These are phyloP conservation scores for Rhegmatorhina hoffmannsi DNA, from an alignment of 2,113 vertebrate genomes.

Conservation along the genomic window DNA sequence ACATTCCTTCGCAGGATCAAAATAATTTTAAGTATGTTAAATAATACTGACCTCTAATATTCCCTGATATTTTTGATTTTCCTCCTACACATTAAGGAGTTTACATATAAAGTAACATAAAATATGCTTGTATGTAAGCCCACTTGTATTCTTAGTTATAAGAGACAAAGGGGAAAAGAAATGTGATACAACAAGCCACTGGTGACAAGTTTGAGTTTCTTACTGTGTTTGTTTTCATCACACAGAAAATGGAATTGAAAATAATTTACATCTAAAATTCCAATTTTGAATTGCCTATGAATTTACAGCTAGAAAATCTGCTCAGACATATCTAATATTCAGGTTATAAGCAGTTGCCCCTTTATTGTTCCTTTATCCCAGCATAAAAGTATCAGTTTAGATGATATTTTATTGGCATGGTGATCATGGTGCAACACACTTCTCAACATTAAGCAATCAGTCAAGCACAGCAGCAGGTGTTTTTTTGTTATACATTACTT, in stretches of 20 bases:
- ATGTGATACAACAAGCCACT: not conserved
- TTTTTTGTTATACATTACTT: not conserved
- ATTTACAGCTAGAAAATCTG: not conserved
- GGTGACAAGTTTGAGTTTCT: not conserved
- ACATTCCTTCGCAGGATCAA: conserved; percentile 55
- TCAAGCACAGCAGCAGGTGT: not conserved
- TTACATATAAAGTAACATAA: conserved; percentile 52
- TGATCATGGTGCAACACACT: not conserved
- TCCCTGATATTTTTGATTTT: conserved; percentile 64
- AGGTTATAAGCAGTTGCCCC: not conserved
- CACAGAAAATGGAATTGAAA: not conserved
- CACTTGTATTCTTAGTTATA: conserved; percentile 19
- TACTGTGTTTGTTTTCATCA: not conserved
- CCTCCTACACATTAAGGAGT: conserved; percentile 42
- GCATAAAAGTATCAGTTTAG: not conserved
- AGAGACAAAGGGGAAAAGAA: not conserved
- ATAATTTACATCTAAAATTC: not conserved
- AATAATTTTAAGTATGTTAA: conserved; percentile 63
- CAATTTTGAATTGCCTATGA: not conserved
- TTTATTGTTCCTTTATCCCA: not conserved
- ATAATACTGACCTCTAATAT: conserved; percentile 69
- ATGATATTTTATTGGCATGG: not conserved
- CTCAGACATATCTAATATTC: not conserved
- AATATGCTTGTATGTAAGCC: conserved; percentile 19
- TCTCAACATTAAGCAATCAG: not conserved